Base-by-base conservation (phyloP, 2,888 invertebrate species). In the Corythucha ciliata region DNA sequence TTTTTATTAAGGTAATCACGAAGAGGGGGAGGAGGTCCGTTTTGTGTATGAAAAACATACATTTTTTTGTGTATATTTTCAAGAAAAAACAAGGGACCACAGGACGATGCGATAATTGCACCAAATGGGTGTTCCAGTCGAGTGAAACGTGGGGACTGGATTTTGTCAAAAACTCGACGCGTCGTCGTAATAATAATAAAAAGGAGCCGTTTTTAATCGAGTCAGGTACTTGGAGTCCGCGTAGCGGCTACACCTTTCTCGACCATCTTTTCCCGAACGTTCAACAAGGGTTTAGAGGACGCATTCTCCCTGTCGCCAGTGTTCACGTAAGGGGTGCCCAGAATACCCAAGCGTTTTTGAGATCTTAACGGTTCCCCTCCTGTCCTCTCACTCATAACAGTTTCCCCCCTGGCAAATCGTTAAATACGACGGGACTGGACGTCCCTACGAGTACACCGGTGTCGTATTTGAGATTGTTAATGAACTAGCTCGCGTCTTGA, bases 331-430 rank as follows among this genome's bases (percentile, higher is more conserved):
- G 77, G n/a, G 14, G 8, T 21, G 8, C 22, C 6, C 16, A 21
- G n/a, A 24, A 24, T 21, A 24, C 18, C 21, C 14, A 21, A 14
- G 22, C n/a, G 21, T 46, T 7, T 33, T 36, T 21, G 22, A 29
- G 10, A 10, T 29, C 12, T 29, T 29, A 10, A 8, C 8, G 8
- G 8, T n/a, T n/a, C 12, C 29, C 8, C 12, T n/a, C 10, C 12
- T 29, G 29, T 29, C 10, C 29, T 10, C 29, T 8, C 12, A 10
- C 29, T 10, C 10, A 39, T 45, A 74, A 58, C 65, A 91, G 90
- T 86, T 84, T 69, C 89, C 90, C 1, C 90, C 90, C 0, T 91
- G 90, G 89, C 85, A 88, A 64, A 80, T 83, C 27, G 65, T 87
- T 2, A 72, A 72, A 42, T 67, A 69, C 1, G 79, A 80, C 59